phyloP scores from a whole-genome alignment of 2,113 vertebrate genomes.

The Leptocoma aspasia region DNA sequence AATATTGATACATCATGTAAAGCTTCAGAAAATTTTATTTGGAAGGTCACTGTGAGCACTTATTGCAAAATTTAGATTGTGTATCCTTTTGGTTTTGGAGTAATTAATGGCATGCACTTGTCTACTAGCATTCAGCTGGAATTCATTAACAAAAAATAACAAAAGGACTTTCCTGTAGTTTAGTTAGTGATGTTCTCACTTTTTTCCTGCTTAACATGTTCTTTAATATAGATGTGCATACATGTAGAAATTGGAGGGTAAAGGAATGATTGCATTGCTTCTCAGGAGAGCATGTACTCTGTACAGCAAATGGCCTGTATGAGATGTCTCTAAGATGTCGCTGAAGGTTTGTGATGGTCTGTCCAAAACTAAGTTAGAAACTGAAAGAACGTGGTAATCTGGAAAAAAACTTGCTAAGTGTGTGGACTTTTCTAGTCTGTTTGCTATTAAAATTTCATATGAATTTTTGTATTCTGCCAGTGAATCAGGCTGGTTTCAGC shows the following conservation, averaged over 20 bases:
- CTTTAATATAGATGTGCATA: background rate
- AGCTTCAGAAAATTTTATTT: background rate
- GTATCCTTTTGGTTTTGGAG: background rate
- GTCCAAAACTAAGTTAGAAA: background rate
- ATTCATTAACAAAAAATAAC: background rate
- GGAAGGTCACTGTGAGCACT: background rate
- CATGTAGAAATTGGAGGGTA: background rate
- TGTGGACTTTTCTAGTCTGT: background rate
- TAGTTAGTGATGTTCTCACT: background rate
- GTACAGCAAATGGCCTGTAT: background rate
- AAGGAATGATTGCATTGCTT: background rate
- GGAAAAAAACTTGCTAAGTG: background rate
- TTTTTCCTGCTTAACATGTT: background rate
- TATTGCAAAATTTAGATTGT: background rate
- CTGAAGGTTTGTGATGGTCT: background rate
- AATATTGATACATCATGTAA: background rate
- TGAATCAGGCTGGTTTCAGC: background rate
- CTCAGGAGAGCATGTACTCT: background rate
- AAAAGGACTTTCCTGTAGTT: background rate
- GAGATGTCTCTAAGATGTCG: background rate
- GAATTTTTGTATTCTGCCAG: background rate
- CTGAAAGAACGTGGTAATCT: background rate
- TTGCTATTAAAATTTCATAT: background rate
- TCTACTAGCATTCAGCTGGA: background rate
- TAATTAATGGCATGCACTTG: background rate